Conservation (phyloP, 2,113 vertebrate species). For the Neodon shergylaensis region DNA sequence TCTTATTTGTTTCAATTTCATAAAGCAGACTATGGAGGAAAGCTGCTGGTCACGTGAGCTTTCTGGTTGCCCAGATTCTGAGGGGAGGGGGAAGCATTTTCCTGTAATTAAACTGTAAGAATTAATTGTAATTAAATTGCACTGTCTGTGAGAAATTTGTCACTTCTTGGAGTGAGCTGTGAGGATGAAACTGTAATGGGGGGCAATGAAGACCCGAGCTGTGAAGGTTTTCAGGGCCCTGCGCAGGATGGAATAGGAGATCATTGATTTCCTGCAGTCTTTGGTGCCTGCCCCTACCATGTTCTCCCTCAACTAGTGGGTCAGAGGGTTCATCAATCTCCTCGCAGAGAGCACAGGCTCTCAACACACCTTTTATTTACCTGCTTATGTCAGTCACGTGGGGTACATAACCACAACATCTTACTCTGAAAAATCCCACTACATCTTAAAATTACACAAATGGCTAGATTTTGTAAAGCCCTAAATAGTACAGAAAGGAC, state of each 20-base stretch:
- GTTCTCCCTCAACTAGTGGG: background rate
- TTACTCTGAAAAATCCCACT: constrained; percentile 18
- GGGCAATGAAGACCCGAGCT: constrained; percentile 55
- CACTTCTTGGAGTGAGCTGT: constrained; percentile 67
- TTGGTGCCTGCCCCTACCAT: background rate
- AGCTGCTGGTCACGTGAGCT: constrained; percentile 30
- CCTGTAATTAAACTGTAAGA: constrained; percentile 72
- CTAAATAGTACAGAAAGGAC: background rate
- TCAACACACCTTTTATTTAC: background rate
- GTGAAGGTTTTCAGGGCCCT: background rate
- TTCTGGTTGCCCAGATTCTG: constrained; percentile 50
- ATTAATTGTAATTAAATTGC: constrained; percentile 70
- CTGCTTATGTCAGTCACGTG: background rate
- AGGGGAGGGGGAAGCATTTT: background rate
- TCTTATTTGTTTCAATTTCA: constrained; percentile 51
- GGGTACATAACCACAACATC: background rate
- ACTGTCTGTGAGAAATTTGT: constrained; percentile 62
- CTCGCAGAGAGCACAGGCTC: background rate
- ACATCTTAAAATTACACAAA: background rate
- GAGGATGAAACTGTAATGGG: constrained; percentile 56
- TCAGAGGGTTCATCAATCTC: background rate
- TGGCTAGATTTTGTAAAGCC: constrained; percentile 23
- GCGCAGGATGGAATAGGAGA: background rate
- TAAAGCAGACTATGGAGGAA: background rate
- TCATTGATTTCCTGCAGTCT: constrained; percentile 21